Conservation (phyloP, 2,113 vertebrate genomes). For the Leucopsar rothschildi region DNA sequence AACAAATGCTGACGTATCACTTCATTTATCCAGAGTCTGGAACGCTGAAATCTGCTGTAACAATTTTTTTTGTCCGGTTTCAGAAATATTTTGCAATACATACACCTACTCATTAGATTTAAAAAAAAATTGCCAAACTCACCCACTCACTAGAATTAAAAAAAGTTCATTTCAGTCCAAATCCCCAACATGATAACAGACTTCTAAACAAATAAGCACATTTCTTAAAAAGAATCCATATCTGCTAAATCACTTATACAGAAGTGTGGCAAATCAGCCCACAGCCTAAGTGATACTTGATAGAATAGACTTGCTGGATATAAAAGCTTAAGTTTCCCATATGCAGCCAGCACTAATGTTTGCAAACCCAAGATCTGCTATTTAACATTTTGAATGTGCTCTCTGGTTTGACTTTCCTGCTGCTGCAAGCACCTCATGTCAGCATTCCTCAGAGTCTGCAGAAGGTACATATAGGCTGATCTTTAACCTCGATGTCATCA, state of each 20-base stretch:
- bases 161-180: background rate
- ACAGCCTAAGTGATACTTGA: slow-evolving; percentile 16
- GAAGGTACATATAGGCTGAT: slow-evolving; percentile 33
- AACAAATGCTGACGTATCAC: slow-evolving; percentile 43
- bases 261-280: slow-evolving; percentile 3
- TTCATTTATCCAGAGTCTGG: slow-evolving; percentile 32
- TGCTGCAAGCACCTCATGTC: slow-evolving; percentile 35
- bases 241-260: slow-evolving; percentile 33
- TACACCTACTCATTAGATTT: slow-evolving; percentile 30
- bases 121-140: background rate
- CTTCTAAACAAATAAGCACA: slow-evolving; percentile 37
- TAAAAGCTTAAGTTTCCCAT: slow-evolving; percentile 14
- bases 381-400: background rate
- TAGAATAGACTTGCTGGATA: slow-evolving; percentile 24
- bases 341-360: slow-evolving; percentile 39
- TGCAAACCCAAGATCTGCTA: slow-evolving; percentile 17
- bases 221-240: slow-evolving; percentile 21
- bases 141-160: background rate
- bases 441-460: slow-evolving; percentile 45
- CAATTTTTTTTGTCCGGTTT: background rate
- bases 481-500: slow-evolving; percentile 57
- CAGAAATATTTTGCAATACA: slow-evolving; percentile 49
- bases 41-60: background rate
- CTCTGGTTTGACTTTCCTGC: slow-evolving; percentile 3
- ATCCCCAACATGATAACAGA: slow-evolving; percentile 25